These are phyloP conservation scores for Proterorhinus semilunaris DNA, from an alignment of 2,113 vertebrate species.

Conservation along the genomic window DNA sequence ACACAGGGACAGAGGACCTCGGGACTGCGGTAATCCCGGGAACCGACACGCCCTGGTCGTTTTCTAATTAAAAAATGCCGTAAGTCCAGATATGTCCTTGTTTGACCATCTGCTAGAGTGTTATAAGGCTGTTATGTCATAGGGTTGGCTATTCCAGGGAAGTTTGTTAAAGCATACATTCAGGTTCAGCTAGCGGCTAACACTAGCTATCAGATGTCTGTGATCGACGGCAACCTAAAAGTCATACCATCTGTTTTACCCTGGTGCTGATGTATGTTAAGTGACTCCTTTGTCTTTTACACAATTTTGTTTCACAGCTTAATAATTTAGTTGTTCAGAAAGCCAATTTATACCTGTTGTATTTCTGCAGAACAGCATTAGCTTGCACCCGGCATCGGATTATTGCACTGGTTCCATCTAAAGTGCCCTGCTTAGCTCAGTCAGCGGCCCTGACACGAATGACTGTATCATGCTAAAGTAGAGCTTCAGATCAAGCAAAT, in stretches of 20 bases:
- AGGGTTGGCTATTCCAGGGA: constrained; percentile 18
- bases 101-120: background rate
- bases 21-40: background rate
- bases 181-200: constrained; percentile 11
- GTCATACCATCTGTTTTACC: background rate
- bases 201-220: background rate
- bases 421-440: constrained; percentile 31
- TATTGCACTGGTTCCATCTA: constrained; percentile 28
- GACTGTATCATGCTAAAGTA: constrained; percentile 67
- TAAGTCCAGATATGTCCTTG: background rate
- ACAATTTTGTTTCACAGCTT: background rate
- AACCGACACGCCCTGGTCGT: background rate
- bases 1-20: constrained; percentile 6
- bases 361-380: constrained; percentile 16
- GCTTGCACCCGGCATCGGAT: constrained; percentile 39
- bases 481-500: constrained; percentile 60
- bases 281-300: background rate
- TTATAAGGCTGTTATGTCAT: background rate
- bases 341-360: constrained; percentile 33
- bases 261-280: background rate
- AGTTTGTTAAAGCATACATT: constrained; percentile 33
- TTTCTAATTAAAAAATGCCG: background rate
- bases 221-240: constrained; percentile 36
- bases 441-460: constrained; percentile 48
- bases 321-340: background rate